These are phyloP conservation scores for Sphaeramia orbicularis DNA, from an alignment of 2,797 vertebrate genomes.

Conservation along the genomic window DNA sequence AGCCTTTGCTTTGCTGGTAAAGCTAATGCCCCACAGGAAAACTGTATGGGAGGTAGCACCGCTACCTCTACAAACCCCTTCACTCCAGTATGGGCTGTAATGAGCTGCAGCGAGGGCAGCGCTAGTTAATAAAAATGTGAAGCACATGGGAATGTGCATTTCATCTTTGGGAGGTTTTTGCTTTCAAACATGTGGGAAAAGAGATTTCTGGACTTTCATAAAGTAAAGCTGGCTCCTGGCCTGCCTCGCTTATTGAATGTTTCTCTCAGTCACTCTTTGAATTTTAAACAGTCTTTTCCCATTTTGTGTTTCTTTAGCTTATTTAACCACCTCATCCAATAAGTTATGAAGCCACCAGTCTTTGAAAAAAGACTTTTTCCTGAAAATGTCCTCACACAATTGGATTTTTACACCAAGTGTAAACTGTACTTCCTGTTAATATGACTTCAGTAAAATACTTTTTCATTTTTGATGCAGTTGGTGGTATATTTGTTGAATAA, in stretches of 20 bases:
- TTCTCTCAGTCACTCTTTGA: background rate
- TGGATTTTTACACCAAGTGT: no score
- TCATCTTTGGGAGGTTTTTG: conserved; percentile 24
- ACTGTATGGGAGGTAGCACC: conserved; percentile 51
- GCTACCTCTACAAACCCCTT: conserved; percentile 54
- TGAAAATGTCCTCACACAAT: background rate
- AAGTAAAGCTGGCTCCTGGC: conserved; percentile 28
- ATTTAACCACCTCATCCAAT: conserved; percentile 10
- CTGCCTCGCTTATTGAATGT: background rate
- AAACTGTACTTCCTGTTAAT: no score
- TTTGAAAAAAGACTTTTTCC: background rate
- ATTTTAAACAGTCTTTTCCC: conserved; percentile 6
- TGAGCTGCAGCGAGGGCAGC: conserved; percentile 63
- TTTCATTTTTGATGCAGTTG: no score
- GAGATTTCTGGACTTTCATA: conserved; percentile 30
- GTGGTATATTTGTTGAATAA: no score
- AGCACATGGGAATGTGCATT: conserved; percentile 54
- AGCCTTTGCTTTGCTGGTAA: conserved; percentile 44
- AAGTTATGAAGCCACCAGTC: background rate
- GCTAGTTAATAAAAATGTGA: conserved; percentile 60
- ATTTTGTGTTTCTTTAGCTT: conserved; percentile 7
- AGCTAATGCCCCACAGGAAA: conserved; percentile 69
- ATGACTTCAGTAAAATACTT: no score
- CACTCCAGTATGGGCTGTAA: conserved; percentile 53
- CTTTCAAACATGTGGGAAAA: conserved; percentile 36